Evolutionary conservation across 2,888 invertebrate genomes (phyloP).

Genomic region (Pyrocoelia pectoralis): DNA sequence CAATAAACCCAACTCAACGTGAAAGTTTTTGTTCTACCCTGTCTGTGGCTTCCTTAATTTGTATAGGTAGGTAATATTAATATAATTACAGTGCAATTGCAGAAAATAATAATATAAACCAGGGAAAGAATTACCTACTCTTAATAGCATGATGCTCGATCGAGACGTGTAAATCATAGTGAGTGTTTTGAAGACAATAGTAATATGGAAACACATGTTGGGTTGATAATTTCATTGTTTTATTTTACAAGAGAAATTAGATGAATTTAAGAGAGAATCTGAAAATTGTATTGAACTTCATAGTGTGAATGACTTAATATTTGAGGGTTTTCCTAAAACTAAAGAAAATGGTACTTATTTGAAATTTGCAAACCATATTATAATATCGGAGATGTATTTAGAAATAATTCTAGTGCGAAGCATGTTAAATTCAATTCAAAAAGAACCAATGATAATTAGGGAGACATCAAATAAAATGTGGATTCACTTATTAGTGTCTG

Average conservation of each 20-base stretch:
- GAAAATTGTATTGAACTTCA: constrained; percentile 2
- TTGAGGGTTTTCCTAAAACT: not conserved
- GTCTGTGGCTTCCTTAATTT: too few relatives aligned
- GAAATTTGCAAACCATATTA: constrained; percentile 9
- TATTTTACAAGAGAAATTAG: not conserved
- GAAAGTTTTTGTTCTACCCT: too few relatives aligned
- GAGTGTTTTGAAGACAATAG: constrained; percentile 5
- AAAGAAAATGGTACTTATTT: not conserved
- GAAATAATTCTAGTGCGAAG: constrained; percentile 2
- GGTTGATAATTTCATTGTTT: not conserved
- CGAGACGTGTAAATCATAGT: constrained; percentile 3
- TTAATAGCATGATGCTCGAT: not conserved
- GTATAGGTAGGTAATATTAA: too few relatives aligned
- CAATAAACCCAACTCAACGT: too few relatives aligned
- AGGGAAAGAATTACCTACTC: constrained; percentile 21
- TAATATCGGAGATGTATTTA: constrained; percentile 2
- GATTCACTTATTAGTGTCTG: not conserved
- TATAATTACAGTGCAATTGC: too few relatives aligned
- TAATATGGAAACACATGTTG: not conserved
- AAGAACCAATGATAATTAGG: not conserved
- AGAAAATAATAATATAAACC: constrained; percentile 14
- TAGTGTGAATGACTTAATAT: constrained; percentile 2
- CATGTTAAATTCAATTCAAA: not conserved
- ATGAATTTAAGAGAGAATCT: not conserved
- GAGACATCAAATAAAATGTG: not conserved